These are phyloP conservation scores for Mesembrinibis cayennensis DNA, from an alignment of 2,113 vertebrate genomes.

Conservation along the genomic window DNA sequence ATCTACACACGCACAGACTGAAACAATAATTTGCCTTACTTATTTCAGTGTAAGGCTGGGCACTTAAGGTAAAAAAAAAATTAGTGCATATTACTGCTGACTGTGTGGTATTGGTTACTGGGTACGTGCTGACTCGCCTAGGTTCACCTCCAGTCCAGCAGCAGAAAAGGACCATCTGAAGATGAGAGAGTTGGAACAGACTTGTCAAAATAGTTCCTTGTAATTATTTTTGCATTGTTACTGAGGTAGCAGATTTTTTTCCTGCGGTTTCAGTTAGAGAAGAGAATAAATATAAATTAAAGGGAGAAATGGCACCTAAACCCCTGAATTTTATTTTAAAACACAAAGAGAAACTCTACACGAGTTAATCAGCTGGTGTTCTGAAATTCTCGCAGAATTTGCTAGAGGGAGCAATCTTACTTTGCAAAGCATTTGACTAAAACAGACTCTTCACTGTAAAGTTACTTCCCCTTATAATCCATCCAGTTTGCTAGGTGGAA, in stretches of 20 bases:
- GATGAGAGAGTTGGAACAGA: background rate
- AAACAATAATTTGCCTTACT: constrained; percentile 27
- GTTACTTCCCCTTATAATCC: background rate
- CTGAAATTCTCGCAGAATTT: background rate
- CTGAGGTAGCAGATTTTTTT: background rate
- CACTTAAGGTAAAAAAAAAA: background rate
- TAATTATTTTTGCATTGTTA: background rate
- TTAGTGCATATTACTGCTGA: constrained; percentile 3
- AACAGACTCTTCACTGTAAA: background rate
- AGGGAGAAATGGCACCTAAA: background rate
- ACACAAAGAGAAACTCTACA: background rate
- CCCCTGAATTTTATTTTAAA: background rate
- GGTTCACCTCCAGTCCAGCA: background rate
- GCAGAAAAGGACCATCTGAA: background rate
- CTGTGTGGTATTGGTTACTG: constrained; percentile 8
- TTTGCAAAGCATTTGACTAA: background rate
- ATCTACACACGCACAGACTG: background rate
- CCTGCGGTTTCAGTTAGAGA: background rate
- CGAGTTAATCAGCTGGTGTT: background rate
- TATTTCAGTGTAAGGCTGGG: constrained; percentile 19
- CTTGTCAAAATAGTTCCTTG: background rate
- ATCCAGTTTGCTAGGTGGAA: background rate
- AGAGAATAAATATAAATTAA: background rate
- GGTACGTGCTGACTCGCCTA: background rate
- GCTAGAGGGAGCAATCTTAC: background rate